A percentile compares a stretch with the other conserved stretches of the same genome.
Conservation (phyloP, 2,888 invertebrate species). For the Spilarctia lutea region DNA sequence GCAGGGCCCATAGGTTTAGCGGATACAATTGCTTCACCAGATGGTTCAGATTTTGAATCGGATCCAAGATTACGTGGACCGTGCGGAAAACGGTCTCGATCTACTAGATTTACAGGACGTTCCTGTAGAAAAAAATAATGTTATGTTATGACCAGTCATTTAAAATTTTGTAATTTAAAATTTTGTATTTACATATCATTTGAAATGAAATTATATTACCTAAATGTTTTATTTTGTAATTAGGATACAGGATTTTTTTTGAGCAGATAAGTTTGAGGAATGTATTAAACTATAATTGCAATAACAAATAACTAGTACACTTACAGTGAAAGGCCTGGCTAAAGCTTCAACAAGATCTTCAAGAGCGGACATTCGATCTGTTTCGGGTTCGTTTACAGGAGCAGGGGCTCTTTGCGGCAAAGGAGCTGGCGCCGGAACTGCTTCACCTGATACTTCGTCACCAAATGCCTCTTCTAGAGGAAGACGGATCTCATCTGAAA, state of each 20-base stretch:
- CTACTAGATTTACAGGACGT: conserved; percentile 83
- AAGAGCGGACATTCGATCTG: conserved; percentile 74
- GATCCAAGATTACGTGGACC: conserved; percentile 90
- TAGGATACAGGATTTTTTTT: too few species aligned
- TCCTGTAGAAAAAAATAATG: conserved; percentile 64
- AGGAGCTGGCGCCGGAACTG: conserved; percentile 79
- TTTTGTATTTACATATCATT: background rate
- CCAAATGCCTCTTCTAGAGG: conserved; percentile 79
- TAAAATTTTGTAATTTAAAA: background rate
- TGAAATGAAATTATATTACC: too few species aligned
- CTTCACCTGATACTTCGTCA: conserved; percentile 78
- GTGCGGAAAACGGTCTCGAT: conserved; percentile 92
- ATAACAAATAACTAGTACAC: conserved; percentile 31
- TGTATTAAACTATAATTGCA: too few species aligned
- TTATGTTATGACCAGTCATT: background rate
- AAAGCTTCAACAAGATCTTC: conserved; percentile 81
- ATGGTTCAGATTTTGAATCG: conserved; percentile 71
- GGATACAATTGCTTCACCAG: conserved; percentile 82
- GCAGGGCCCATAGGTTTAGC: conserved; percentile 81
- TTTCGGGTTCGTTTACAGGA: conserved; percentile 70
- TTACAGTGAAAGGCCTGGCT: conserved; percentile 81
- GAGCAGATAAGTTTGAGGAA: too few species aligned
- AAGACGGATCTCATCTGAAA: conserved; percentile 72
- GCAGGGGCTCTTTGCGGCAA: conserved; percentile 74
- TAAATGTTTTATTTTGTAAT: too few species aligned